Conservation (phyloP, 2,113 vertebrate species). For the Oryzias melastigma region DNA sequence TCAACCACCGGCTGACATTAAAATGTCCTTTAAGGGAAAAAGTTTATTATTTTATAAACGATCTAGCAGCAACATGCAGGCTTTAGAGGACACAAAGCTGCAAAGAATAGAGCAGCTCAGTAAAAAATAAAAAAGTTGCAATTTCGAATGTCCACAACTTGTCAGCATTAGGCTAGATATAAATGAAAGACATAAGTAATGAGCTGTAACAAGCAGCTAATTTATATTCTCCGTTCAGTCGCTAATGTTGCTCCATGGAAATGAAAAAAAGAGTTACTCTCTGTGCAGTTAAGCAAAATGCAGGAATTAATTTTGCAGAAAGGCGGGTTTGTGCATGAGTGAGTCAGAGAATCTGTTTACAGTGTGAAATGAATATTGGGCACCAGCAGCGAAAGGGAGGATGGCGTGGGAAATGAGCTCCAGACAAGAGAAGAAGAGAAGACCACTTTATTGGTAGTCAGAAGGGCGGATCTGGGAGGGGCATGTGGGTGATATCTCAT, state of each 20-base stretch:
- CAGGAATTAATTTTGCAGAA: slow-evolving; percentile 22
- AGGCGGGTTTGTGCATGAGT: slow-evolving; percentile 8
- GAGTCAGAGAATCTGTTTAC: slow-evolving; percentile 32
- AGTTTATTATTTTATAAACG: not conserved
- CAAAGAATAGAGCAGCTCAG: slow-evolving; percentile 8
- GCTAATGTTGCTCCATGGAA: slow-evolving; percentile 13
- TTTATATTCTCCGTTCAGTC: slow-evolving; percentile 10
- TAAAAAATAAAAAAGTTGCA: not conserved
- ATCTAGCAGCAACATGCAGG: not conserved
- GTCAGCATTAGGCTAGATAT: slow-evolving; percentile 14
- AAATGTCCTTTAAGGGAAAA: not conserved
- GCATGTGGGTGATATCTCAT: slow-evolving; percentile 29
- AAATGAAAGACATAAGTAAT: slow-evolving; percentile 12
- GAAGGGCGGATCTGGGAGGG: slow-evolving; percentile 31
- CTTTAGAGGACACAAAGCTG: slow-evolving; percentile 1
- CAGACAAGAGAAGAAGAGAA: slow-evolving; percentile 11
- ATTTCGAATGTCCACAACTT: slow-evolving; percentile 8
- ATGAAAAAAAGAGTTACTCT: slow-evolving; percentile 5
- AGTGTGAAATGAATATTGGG: slow-evolving; percentile 29
- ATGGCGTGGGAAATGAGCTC: slow-evolving; percentile 9
- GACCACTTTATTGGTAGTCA: slow-evolving; percentile 29
- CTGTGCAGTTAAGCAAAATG: slow-evolving; percentile 22
- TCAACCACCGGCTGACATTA: slow-evolving; percentile 11
- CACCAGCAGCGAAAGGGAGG: slow-evolving; percentile 6
- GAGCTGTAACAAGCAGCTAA: not conserved